Conservation (phyloP, 2,113 vertebrate species). For the Periophthalmus modestus region DNA sequence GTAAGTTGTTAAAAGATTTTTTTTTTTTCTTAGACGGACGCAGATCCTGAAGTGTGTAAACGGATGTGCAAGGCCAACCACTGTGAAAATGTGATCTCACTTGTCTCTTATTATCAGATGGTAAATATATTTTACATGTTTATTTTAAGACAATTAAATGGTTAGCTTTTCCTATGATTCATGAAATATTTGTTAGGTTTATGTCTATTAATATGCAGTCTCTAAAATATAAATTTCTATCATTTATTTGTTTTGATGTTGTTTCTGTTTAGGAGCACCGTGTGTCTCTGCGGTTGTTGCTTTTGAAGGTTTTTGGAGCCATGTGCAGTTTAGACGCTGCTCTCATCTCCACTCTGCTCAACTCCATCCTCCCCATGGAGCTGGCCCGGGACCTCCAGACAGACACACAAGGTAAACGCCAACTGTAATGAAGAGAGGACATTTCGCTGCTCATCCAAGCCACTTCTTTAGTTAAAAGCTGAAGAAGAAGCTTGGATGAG, state of each 20-base stretch:
- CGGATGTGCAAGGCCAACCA: constrained; percentile 92
- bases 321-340: constrained; percentile 92
- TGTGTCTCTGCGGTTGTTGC: constrained; percentile 86
- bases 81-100: constrained; percentile 88
- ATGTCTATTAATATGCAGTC: neutral
- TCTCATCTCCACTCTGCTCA: constrained; percentile 91
- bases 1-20: neutral
- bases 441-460: neutral
- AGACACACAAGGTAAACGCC: constrained; percentile 84
- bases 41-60: constrained; percentile 96
- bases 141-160: neutral
- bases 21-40: constrained; percentile 86
- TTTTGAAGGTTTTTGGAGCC: constrained; percentile 97
- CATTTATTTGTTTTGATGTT: constrained; percentile 2
- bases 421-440: neutral
- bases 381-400: constrained; percentile 95
- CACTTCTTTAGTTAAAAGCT: too few relatives aligned
- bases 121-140: constrained; percentile 62
- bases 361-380: constrained; percentile 95
- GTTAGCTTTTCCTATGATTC: neutral
- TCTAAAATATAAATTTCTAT: neutral
- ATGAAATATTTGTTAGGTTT: neutral
- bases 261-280: constrained; percentile 85
- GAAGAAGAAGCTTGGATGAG: too few relatives aligned
- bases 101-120: constrained; percentile 98